Base-by-base conservation (phyloP, 2,113 vertebrate species). In the Spizaetus ornatus region DNA sequence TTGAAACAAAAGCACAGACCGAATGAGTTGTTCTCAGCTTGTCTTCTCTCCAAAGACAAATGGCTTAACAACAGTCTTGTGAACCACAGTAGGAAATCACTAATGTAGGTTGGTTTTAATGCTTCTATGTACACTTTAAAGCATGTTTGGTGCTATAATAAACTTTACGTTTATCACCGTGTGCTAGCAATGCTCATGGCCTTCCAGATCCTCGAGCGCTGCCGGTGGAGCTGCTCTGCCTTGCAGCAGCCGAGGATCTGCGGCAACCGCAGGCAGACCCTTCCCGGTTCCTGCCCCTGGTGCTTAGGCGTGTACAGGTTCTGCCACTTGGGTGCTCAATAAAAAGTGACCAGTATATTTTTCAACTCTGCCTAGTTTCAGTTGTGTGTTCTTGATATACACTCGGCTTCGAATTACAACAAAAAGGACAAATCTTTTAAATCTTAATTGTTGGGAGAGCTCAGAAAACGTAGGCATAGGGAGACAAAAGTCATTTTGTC, bases 281-380 rank as follows among this genome's bases (percentile, higher is more conserved):
- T 61, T 59, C 56, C 22, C 2, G 5, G 38, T 48, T 61, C 29
- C 55, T 74, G 58, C 19, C 40, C 55, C 31, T 6, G 38, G 66
- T 94, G 90, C 82, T 82, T 83, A 23, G n/a, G 42, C 3, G 0
- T 23, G 32, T 36, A 11, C 90, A 61, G 78, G 89, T 82, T 56
- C 89, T 94, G 81, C 78, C 19, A 45, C 63, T 90, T 77, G 0
- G 95, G 97, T 97, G 97, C 96, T 97, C 89, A 97, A 97, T 97
- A 97, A 97, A 97, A 97, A 66, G 31, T 58, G 38, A 95, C 89
- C 81, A 26, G 36, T 87, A 23, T 93, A 2, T 95, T 96, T 96
- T 93, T 73, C 74, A 94, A 40, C 78, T 66, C 82, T 67, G 36
- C 23, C 3, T 59, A 3, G 45, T 80, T 87, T 85, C 81, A 2